Percentiles rank a stretch among this genome's conserved stretches.
Conservation (phyloP, 2,113 vertebrate species). For the Pedionomus torquatus region DNA sequence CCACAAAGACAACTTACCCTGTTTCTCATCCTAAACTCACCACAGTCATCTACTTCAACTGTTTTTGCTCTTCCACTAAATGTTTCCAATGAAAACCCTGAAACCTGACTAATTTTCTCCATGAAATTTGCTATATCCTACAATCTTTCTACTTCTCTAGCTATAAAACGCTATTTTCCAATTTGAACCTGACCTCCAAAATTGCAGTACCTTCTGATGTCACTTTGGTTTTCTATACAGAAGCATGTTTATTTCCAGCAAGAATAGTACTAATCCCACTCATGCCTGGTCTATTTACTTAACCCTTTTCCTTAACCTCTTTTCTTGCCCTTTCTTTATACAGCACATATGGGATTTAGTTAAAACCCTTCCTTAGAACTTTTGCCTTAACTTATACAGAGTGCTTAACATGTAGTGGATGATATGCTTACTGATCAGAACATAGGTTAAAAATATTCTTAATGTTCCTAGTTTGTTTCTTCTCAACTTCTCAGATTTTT, state of each 20-base stretch:
- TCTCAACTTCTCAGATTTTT: not conserved
- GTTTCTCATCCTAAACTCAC: not conserved
- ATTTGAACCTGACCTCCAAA: not conserved
- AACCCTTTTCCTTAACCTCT: not conserved
- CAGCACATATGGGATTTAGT: not conserved
- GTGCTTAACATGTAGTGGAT: fast-evolving
- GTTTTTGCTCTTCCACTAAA: not conserved
- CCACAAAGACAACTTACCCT: not conserved
- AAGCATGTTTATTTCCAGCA: not conserved
- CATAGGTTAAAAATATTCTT: not conserved
- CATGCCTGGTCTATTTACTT: not conserved
- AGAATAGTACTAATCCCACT: not conserved
- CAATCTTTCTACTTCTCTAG: not conserved
- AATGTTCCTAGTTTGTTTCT: not conserved
- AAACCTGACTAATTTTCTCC: not conserved
- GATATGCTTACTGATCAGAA: not conserved
- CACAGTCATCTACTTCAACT: not conserved
- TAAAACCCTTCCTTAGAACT: not conserved
- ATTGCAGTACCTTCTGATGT: not conserved
- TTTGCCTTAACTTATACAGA: not conserved
- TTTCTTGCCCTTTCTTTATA: not conserved
- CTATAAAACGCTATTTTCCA: not conserved
- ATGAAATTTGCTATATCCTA: not conserved
- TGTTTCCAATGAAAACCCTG: not conserved
- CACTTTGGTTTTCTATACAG: not conserved